Base-by-base conservation (phyloP, 2,113 vertebrate species). In the Platysternon megacephalum region DNA sequence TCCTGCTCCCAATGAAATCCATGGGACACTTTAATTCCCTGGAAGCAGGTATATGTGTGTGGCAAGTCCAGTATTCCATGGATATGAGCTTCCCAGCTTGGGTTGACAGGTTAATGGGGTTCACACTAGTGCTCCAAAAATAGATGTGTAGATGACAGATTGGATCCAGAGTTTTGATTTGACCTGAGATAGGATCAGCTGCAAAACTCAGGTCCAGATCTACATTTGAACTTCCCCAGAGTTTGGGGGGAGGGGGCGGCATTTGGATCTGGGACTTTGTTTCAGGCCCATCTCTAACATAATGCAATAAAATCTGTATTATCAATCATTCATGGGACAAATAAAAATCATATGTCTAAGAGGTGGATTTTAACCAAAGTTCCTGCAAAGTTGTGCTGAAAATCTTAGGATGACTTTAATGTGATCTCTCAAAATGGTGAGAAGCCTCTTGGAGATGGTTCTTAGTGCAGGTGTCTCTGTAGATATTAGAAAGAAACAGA, bases 121-220 rank as follows among this genome's bases (percentile, higher is more conserved):
- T n/a, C n/a, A 11, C n/a, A 39, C 19, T 39, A 11, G 19, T 72
- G 65, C 65, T 39, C 9, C n/a, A 72, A 72, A 72, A 72, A 39
- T 72, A 22, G 65, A n/a, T 72, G 17, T 21, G 65, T 39, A 22
- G 65, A 39, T 72, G 65, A 21, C 35, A 92, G 94, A 95, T 97
- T 97, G 96, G 93, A 96, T 97, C 86, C 84, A 86, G 56, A 86
- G 79, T 26, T 82, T 79, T 92, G 56, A 42, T 39, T 91, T 42
- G 21, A 76, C 35, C 65, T 76, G 24, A 79, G 94, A 35, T 48
- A 83, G 86, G 22, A 78, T 91, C 46, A 90, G 86, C 95, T 94
- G 95, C 92, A 92, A 94, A 95, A 89, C 61, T 72, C 46, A 84
- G 76, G 5, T 3, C 1, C 52, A 89, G 82, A 19, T 22, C 94